Conservation (phyloP, 2,888 invertebrate genomes). For the Microplitis deprimator region DNA sequence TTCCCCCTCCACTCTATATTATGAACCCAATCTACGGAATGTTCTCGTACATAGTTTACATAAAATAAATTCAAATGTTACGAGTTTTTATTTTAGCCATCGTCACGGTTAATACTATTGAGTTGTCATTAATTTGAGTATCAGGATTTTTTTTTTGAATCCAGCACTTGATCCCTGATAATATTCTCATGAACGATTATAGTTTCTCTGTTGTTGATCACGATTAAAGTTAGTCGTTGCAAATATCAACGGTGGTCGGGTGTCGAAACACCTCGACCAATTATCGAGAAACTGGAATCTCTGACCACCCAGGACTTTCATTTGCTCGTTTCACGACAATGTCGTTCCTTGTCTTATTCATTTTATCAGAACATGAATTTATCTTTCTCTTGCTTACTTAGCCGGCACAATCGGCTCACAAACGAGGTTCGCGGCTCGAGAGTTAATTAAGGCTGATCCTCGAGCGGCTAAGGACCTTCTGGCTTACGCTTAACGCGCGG, state of each 20-base stretch:
- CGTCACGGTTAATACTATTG: constrained; percentile 62
- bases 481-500: constrained; percentile 55
- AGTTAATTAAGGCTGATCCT: constrained; percentile 55
- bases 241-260: constrained; percentile 64
- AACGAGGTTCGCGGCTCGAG: constrained; percentile 48
- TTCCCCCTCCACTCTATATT: no score
- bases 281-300: constrained; percentile 72
- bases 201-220: constrained; percentile 22
- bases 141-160: constrained; percentile 53
- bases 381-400: constrained; percentile 6
- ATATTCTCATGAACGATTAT: constrained; percentile 32
- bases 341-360: constrained; percentile 35
- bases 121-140: constrained; percentile 59
- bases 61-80: constrained; percentile 21
- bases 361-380: constrained; percentile 22
- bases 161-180: constrained; percentile 32
- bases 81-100: constrained; percentile 56
- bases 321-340: constrained; percentile 38
- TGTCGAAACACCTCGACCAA: constrained; percentile 72
- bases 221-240: constrained; percentile 12
- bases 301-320: constrained; percentile 53
- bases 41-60: no score
- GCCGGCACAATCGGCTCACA: constrained; percentile 51
- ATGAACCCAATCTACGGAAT: no score
- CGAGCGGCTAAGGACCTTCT: constrained; percentile 53